phyloP scores from a whole-genome alignment of 2,113 vertebrate genomes.

The Manacus vitellinus region DNA sequence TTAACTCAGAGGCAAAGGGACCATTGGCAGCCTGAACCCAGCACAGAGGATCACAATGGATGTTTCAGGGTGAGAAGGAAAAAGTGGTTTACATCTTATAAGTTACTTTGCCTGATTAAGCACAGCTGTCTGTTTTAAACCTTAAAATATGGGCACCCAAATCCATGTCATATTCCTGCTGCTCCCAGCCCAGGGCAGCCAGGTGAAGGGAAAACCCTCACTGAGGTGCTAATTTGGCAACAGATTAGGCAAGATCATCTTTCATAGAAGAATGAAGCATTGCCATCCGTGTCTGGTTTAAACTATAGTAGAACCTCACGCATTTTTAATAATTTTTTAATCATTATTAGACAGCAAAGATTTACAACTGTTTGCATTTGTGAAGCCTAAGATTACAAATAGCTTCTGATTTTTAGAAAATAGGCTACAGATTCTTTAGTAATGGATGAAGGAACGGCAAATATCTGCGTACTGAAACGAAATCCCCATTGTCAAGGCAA shows the following conservation, averaged over 20 bases:
- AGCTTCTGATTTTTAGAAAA: background rate
- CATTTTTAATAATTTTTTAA: background rate
- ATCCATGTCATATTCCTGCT: background rate
- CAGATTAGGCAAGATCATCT: background rate
- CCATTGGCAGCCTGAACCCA: background rate
- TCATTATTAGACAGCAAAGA: background rate
- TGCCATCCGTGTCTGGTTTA: background rate
- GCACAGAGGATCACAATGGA: background rate
- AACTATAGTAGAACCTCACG: background rate
- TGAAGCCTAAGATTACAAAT: background rate
- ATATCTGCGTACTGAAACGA: background rate
- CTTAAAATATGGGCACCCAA: background rate
- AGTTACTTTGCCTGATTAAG: background rate
- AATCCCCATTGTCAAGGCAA: background rate
- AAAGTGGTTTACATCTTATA: background rate
- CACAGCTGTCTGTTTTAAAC: background rate
- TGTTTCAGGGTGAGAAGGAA: background rate
- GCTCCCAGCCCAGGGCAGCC: background rate
- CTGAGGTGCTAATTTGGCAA: background rate
- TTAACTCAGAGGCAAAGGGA: background rate
- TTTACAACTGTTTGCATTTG: background rate
- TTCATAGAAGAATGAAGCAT: background rate
- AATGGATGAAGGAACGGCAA: background rate
- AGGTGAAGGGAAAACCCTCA: background rate
- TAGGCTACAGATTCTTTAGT: background rate